These are phyloP conservation scores for Progne subis DNA, from an alignment of 2,113 vertebrate species.

Conservation along the genomic window DNA sequence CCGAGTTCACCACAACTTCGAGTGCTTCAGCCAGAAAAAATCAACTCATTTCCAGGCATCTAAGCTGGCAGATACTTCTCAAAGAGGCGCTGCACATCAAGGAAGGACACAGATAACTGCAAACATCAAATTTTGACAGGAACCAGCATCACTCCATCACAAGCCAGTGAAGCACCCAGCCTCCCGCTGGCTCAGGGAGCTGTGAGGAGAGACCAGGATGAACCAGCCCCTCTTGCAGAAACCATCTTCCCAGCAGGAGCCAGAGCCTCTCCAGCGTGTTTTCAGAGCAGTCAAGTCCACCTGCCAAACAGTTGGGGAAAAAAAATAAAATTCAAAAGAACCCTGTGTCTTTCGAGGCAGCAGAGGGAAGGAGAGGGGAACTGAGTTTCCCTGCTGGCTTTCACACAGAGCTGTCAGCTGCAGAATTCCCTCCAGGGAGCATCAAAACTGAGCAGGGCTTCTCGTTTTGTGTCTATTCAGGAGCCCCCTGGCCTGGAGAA, in stretches of 20 bases:
- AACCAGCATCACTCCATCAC: not conserved
- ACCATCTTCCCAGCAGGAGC: slow-evolving; percentile 44
- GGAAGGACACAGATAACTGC: not conserved
- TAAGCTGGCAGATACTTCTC: not conserved
- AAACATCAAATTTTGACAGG: not conserved
- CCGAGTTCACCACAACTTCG: rapidly evolving
- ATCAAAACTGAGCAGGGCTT: not conserved
- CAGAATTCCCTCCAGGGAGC: slow-evolving; percentile 9
- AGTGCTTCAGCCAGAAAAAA: not conserved
- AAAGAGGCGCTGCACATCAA: not conserved
- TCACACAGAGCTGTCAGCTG: slow-evolving; percentile 5
- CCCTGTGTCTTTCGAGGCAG: not conserved
- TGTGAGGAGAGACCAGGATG: not conserved
- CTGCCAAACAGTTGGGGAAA: not conserved
- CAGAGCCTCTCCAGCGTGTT: not conserved
- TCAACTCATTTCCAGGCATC: not conserved
- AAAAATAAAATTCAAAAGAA: not conserved
- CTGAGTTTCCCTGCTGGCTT: not conserved
- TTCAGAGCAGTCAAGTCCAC: slow-evolving; percentile 45
- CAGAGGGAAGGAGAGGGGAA: slow-evolving; percentile 25
- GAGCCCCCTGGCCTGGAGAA: not conserved
- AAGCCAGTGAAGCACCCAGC: not conserved
- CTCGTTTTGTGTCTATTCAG: not conserved
- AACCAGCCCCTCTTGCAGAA: slow-evolving; percentile 10
- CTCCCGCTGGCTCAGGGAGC: slow-evolving; percentile 11